These are phyloP conservation scores for Myotis brandtii DNA, from an alignment of 2,113 vertebrate species.

Conservation along the genomic window DNA sequence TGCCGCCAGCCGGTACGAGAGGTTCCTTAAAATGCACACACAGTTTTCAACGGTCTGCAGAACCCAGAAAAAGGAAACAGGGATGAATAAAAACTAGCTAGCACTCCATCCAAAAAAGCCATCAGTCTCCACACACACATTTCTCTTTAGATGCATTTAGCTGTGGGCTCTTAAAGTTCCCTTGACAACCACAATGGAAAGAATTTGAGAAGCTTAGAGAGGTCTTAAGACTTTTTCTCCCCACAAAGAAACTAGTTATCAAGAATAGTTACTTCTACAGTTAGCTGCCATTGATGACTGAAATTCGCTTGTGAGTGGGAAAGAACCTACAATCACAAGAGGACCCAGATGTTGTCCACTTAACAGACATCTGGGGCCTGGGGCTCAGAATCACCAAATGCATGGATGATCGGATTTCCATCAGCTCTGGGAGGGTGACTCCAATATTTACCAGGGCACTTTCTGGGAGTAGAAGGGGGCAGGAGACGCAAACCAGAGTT, in stretches of 20 bases:
- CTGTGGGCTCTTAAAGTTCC: not conserved
- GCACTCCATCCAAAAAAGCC: not conserved
- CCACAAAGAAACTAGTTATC: not conserved
- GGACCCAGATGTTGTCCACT: no score
- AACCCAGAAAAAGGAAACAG: slow-evolving; percentile 36
- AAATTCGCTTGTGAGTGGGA: not conserved
- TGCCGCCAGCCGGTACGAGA: slow-evolving; percentile 98
- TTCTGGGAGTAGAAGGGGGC: not conserved
- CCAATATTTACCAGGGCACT: not conserved
- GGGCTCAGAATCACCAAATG: rapidly evolving
- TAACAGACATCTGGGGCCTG: rapidly evolving
- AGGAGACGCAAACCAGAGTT: not conserved
- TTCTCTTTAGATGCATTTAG: not conserved
- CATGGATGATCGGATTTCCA: rapidly evolving
- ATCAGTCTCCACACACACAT: rapidly evolving
- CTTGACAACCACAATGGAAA: not conserved
- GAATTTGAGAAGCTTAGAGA: not conserved
- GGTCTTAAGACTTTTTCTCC: not conserved
- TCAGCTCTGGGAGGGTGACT: not conserved
- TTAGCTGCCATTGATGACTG: not conserved
- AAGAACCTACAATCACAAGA: not conserved
- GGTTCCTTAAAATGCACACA: slow-evolving; percentile 99
- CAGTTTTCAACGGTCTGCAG: slow-evolving; percentile 99
- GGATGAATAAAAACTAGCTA: not conserved
- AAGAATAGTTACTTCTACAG: not conserved